A percentile compares a stretch with the other conserved stretches of the same genome.
Evolutionary conservation across 2,113 vertebrate species (phyloP).

Genomic region (Cryptotis parvus): DNA sequence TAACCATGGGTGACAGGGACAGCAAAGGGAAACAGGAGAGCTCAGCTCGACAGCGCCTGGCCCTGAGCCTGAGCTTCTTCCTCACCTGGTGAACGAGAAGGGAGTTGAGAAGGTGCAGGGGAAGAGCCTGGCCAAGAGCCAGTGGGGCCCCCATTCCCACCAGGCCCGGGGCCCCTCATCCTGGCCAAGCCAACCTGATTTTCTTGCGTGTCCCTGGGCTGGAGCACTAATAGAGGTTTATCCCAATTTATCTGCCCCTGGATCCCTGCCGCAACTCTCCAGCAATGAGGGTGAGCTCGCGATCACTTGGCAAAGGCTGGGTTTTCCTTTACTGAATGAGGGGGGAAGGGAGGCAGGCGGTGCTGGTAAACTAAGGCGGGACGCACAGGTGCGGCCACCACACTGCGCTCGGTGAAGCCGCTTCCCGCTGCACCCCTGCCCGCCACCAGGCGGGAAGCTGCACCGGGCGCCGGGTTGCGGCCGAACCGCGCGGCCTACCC

Average conservation of each 20-base stretch:
- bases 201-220: neutral
- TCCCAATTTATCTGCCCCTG: neutral
- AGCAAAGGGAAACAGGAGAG: neutral
- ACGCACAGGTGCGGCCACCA: neutral
- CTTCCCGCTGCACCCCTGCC: neutral
- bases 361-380: constrained; percentile 39
- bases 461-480: too few relatives aligned
- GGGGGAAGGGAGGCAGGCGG: neutral
- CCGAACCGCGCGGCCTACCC: neutral
- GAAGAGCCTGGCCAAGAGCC: neutral
- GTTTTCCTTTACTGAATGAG: neutral
- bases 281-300: too few relatives aligned
- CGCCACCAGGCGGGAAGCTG: neutral
- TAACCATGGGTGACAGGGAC: neutral
- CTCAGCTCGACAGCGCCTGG: neutral
- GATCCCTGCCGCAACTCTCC: neutral
- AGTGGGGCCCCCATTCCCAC: neutral
- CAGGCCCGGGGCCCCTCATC: neutral
- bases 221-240: neutral
- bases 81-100: neutral
- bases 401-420: too few relatives aligned
- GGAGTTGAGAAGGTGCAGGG: neutral
- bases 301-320: too few relatives aligned
- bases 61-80: neutral
- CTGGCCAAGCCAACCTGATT: neutral